Evolutionary conservation across 2,888 invertebrate species (phyloP).

Genomic region (Caenorhabditis wallacei): DNA sequence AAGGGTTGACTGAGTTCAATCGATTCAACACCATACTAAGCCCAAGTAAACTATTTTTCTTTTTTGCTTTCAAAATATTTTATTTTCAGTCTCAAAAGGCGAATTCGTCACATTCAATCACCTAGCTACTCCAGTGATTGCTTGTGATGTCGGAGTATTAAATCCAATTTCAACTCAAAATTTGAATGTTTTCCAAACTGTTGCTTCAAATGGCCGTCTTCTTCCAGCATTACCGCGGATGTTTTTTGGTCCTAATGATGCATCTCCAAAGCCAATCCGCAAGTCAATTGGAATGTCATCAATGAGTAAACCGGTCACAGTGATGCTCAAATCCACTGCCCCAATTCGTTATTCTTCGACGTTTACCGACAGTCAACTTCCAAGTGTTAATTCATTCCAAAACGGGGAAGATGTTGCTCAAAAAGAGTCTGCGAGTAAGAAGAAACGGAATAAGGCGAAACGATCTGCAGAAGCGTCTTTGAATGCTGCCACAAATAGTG

Average conservation of each 20-base stretch:
- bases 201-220: constrained; percentile 34
- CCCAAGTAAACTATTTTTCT: constrained; percentile 18
- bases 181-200: constrained; percentile 11
- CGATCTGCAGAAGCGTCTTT: neutral
- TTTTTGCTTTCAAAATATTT: neutral
- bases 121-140: neutral
- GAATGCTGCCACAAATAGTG: neutral
- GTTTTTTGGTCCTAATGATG: neutral
- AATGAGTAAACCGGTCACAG: constrained; percentile 15
- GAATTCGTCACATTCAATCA: constrained; percentile 27
- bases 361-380: neutral
- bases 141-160: constrained; percentile 17
- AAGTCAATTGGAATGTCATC: neutral
- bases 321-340: constrained; percentile 9
- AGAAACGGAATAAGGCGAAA: constrained; percentile 20
- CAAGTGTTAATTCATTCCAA: neutral
- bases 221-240: constrained; percentile 35
- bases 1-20: neutral
- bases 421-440: constrained; percentile 7
- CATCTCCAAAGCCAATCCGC: neutral
- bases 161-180: constrained; percentile 9
- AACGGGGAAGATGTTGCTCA: no score
- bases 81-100: constrained; percentile 34
- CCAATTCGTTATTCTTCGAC: neutral
- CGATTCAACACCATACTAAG: constrained; percentile 34